Base-by-base conservation (phyloP, 2,797 vertebrate species). In the Huso huso region DNA sequence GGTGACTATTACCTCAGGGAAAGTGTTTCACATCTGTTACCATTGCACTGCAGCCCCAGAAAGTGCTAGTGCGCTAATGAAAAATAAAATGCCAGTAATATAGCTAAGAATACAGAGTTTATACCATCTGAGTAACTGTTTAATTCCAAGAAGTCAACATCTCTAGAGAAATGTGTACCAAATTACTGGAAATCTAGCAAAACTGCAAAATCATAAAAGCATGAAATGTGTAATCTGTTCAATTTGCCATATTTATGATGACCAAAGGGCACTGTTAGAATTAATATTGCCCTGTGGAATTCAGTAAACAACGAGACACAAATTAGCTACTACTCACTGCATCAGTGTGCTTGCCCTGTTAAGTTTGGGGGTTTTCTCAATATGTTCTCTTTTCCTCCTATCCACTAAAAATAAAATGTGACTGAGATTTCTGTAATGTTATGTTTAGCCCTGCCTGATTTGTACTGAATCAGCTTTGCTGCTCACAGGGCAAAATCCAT, bases 191-290 rank as follows among this genome's bases (percentile, higher is more conserved):
- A 84, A 83, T 81, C 82, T 82, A 79, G 73, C 77, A 76, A 84
- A 83, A 83, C 73, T 55, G 52, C 73, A 78, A 77, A 85, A 83
- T 86, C 83, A 84, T 80, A 82, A 86, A 83, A 81, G 79, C 88
- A 86, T 86, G 84, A 86, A 86, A 89, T 89, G 84, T 83, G 74
- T 80, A 84, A 89, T 84, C 88, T 86, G 84, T 77, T 86, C 82
- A 81, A 85, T 88, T 86, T 85, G 81, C 79, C 79, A 84, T 77
- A 78, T 89, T 86, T 87, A 85, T 84, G 85, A 84, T 77, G 68
- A 67, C 76, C 71, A 75, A 78, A 85, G 80, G 83, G 75, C 74
- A 81, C 82, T 81, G 82, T 78, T 86, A 79, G 78, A 85, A 87
- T 88, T 88, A 85, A 85, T 82, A 81, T 84, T 80, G 78, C 81